phyloP scores from a whole-genome alignment of 2,113 vertebrate species.

The Corythornis madagascariensis region DNA sequence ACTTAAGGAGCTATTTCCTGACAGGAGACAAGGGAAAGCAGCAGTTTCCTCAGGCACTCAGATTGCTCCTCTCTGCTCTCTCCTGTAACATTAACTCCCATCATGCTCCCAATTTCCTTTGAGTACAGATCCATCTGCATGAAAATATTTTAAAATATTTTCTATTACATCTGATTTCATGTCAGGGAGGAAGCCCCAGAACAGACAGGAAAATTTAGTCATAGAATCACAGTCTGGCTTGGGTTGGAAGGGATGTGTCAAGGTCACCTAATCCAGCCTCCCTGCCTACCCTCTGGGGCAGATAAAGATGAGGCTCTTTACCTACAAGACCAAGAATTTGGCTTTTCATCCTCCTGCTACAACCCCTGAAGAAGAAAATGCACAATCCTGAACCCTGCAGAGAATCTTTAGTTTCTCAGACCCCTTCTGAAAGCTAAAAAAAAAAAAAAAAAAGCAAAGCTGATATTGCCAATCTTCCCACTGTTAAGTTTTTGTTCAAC shows the following conservation, averaged over 20 bases:
- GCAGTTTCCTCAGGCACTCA: not conserved
- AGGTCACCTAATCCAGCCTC: no score
- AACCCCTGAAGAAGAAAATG: not conserved
- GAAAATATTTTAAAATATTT: not conserved
- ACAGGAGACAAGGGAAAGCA: not conserved
- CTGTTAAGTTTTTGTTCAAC: fast-evolving
- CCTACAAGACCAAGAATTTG: not conserved
- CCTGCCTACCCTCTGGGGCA: no score
- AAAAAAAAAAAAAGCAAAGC: not conserved
- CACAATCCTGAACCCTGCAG: not conserved
- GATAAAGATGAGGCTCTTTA: not conserved
- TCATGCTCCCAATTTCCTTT: not conserved
- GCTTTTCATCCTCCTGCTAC: not conserved
- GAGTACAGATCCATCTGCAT: not conserved
- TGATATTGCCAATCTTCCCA: fast-evolving
- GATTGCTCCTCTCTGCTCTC: constrained; percentile 34
- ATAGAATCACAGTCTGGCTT: not conserved
- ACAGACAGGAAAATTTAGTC: not conserved
- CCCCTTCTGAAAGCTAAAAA: not conserved
- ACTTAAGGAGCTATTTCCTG: constrained; percentile 47
- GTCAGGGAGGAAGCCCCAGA: not conserved
- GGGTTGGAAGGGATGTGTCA: no score
- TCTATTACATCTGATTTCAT: fast-evolving
- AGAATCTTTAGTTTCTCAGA: not conserved
- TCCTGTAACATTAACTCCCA: not conserved